Base-by-base conservation (phyloP, 2,113 vertebrate genomes). In the Upupa epops region DNA sequence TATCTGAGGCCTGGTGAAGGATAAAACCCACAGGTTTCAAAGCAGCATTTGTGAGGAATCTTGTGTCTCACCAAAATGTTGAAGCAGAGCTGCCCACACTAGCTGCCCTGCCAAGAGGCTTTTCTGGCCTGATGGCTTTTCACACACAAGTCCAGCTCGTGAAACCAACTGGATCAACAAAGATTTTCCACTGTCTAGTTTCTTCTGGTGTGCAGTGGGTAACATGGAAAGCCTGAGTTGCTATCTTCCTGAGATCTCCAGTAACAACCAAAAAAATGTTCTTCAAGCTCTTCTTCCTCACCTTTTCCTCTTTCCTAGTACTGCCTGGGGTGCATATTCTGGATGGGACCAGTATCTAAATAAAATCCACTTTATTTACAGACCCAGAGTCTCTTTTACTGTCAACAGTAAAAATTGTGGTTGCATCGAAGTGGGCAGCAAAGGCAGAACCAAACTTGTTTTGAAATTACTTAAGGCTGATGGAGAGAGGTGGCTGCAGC, bases 361-460 rank as follows among this genome's bases (percentile, higher is more conserved):
- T 96, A 95, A 96, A 96, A 86, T 69, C 21, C 19, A 14, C 13
- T 28, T 86, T 81, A 74, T 86, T 46, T 63, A 55, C 11, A 48
- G 46, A 72, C 60, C 13, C 4, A 4, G 34, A 58, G n/a, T 65
- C 73, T 71, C 2, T 0, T 36, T 78, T 86, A 69, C 9, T 15
- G 31, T 60, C 9, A 6, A 24, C 56, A 70, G 58, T 11, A 21
- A 58, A 88, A 65, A 24, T 24, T 46, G 63, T 3, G 16, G 59
- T 60, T 71, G 65, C 3, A 0, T 37, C 22, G 9, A n/a, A 64
- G 49, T 2, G 1, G 2, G 46, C 29, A 14, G 72, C 7, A 3
- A 58, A 21, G 12, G 65, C 64, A 68, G 51, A 19, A 68, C n/a
- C 22, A 25, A 61, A 12, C 11, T 26, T 2, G 5, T 17, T 49